phyloP scores from a whole-genome alignment of 2,113 vertebrate genomes.

The Ifrita kowaldi region DNA sequence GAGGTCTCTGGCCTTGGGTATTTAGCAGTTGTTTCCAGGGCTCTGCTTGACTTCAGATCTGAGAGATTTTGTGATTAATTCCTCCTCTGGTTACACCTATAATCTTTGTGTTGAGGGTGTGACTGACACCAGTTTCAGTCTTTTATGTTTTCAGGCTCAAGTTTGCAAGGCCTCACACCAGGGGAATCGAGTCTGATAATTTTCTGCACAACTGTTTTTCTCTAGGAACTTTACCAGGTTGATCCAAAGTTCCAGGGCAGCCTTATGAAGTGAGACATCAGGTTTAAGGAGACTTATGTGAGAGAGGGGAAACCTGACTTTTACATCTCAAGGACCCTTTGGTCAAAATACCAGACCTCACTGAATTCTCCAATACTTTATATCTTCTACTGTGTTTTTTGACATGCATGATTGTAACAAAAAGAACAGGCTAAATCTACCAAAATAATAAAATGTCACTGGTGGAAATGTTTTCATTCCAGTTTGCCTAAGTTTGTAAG shows the following conservation, averaged over 20 bases:
- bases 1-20: background rate
- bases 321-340: background rate
- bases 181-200: background rate
- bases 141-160: conserved; percentile 21
- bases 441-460: background rate
- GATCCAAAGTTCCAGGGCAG: background rate
- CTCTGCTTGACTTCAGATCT: conserved; percentile 47
- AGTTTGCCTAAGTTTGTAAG: background rate
- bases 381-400: background rate
- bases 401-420: background rate
- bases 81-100: conserved; percentile 44
- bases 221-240: background rate
- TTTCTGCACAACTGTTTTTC: background rate
- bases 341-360: background rate
- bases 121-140: conserved; percentile 14
- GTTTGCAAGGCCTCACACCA: background rate
- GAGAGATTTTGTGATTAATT: background rate
- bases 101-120: conserved; percentile 26
- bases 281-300: background rate
- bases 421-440: background rate
- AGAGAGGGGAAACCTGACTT: background rate
- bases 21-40: conserved; percentile 18
- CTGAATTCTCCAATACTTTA: background rate
- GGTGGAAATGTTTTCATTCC: background rate
- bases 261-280: background rate